These are phyloP conservation scores for Microtus agrestis DNA, from an alignment of 2,797 vertebrate species.

Conservation along the genomic window DNA sequence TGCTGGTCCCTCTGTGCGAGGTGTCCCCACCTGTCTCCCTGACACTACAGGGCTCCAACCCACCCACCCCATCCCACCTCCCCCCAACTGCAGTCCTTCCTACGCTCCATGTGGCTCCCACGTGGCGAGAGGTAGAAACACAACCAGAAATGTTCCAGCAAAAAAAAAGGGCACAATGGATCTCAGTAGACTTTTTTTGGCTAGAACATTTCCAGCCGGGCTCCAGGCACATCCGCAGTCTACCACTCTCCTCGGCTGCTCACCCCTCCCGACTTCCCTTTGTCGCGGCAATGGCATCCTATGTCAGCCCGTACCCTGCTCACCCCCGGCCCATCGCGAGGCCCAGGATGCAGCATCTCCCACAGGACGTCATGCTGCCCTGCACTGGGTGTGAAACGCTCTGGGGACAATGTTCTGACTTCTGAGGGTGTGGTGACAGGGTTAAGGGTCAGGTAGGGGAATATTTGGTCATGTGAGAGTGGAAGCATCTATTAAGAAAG, in stretches of 20 bases:
- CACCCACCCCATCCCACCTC: background rate
- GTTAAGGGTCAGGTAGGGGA: background rate
- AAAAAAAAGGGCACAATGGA: constrained; percentile 59
- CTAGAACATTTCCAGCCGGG: constrained; percentile 81
- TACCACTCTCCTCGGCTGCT: background rate
- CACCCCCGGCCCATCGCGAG: background rate
- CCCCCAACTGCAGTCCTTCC: background rate
- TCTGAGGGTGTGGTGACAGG: background rate
- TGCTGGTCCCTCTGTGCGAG: background rate
- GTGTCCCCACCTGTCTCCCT: background rate
- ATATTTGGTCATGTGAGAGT: background rate
- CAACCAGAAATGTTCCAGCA: constrained; percentile 85
- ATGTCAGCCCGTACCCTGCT: background rate
- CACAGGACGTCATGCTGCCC: background rate
- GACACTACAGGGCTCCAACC: accelerated
- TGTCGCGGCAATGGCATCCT: accelerated
- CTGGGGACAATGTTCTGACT: background rate
- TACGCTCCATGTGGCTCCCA: background rate
- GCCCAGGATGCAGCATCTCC: background rate
- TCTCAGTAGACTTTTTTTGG: constrained; percentile 80
- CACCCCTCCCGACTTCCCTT: background rate
- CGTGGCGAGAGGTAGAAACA: constrained; percentile 73
- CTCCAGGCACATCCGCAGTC: constrained; percentile 34
- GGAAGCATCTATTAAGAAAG: background rate
- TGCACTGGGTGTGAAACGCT: background rate